Evolutionary conservation across 2,797 vertebrate genomes (phyloP).

Genomic region (Gorsachius magnificus): DNA sequence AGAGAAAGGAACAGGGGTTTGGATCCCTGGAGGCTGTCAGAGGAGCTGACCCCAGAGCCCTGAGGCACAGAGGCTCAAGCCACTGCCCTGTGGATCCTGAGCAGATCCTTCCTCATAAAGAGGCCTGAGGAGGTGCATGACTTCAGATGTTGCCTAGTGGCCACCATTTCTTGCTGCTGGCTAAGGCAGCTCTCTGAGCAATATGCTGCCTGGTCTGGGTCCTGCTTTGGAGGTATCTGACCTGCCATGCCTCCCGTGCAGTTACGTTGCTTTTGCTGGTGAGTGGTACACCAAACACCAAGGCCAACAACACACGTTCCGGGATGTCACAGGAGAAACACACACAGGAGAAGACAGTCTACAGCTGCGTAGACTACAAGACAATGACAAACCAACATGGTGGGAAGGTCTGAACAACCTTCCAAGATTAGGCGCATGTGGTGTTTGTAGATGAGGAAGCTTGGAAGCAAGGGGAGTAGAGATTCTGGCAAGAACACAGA

Average conservation of each 20-base stretch:
- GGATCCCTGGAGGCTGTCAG: neutral
- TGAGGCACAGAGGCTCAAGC: neutral
- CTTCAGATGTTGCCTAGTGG: neutral
- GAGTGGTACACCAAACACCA: neutral
- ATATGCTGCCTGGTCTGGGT: neutral
- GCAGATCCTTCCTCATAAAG: neutral
- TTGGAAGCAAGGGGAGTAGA: neutral
- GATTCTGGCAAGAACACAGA: neutral
- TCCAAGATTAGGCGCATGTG: neutral
- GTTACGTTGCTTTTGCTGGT: neutral
- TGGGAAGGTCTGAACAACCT: neutral
- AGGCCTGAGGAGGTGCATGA: neutral
- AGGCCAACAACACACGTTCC: neutral
- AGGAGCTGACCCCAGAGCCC: neutral
- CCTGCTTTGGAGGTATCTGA: neutral
- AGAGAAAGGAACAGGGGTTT: neutral
- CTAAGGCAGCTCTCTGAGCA: neutral
- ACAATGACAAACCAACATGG: neutral
- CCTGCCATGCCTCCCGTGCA: fast-evolving
- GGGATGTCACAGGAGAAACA: neutral
- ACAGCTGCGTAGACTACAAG: neutral
- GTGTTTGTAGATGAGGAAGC: neutral
- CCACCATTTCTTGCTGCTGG: neutral
- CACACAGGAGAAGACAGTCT: neutral
- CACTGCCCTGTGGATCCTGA: neutral